These are phyloP conservation scores for Misgurnus mizolepis DNA, from an alignment of 2,113 vertebrate genomes.

Conservation along the genomic window DNA sequence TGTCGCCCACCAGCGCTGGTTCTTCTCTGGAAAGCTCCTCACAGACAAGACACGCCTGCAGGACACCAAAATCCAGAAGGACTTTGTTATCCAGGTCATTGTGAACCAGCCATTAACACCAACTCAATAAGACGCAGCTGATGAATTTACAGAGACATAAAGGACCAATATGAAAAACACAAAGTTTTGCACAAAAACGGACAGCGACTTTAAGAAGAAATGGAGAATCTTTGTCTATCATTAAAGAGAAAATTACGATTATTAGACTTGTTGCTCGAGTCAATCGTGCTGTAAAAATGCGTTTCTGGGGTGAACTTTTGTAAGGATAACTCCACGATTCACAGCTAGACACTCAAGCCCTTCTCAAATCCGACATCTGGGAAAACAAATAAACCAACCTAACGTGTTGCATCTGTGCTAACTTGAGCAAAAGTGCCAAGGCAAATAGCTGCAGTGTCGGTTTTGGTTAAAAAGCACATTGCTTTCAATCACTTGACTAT, in stretches of 20 bases:
- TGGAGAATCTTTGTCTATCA: not conserved
- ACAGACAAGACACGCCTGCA: slow-evolving; percentile 94
- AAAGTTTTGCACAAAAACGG: not conserved
- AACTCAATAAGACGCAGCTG: slow-evolving; percentile 64
- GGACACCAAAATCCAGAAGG: slow-evolving; percentile 98
- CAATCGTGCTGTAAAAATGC: not conserved
- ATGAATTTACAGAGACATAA: not conserved
- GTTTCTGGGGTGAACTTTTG: not conserved
- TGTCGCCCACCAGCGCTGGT: slow-evolving; percentile 91
- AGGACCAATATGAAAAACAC: slow-evolving; percentile 17
- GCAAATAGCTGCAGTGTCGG: slow-evolving; percentile 23
- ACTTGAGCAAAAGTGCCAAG: slow-evolving; percentile 64
- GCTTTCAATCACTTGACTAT: slow-evolving; percentile 31
- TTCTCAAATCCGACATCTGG: not conserved
- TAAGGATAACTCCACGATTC: not conserved
- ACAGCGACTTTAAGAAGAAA: not conserved
- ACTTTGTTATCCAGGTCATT: slow-evolving; percentile 99
- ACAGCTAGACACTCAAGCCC: not conserved
- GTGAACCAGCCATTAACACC: slow-evolving; percentile 83
- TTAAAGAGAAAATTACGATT: not conserved
- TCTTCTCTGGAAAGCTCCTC: slow-evolving; percentile 97
- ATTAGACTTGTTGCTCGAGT: not conserved
- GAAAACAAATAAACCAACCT: not conserved
- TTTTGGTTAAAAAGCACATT: slow-evolving; percentile 53
- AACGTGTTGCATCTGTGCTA: slow-evolving; percentile 23